Evolutionary conservation across 2,113 vertebrate genomes (phyloP), one percentile per base, ranked within the genome.

Genomic region (Varanus komodoensis): DNA sequence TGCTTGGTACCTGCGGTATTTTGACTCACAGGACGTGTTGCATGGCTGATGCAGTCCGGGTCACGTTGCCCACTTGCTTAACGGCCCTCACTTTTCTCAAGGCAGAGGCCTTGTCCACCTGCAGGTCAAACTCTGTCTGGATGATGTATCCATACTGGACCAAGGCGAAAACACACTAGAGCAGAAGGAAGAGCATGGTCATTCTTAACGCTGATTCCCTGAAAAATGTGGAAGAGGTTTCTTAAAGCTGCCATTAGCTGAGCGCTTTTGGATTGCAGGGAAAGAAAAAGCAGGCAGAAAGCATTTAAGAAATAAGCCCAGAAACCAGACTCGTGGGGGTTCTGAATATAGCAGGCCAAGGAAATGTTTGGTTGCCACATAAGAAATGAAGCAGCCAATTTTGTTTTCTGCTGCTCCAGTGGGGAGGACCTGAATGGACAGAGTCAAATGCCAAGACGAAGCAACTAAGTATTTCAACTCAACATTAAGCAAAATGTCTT

Each of bases 41-140:
- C 57, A 98, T 97, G 77, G 98, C 98, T 4, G 97, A 98, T n/a
- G 98, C 98, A 0, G 98, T 98, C 90, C 87, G 96, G 48, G 97
- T 98, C 68, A 90, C 27, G 0, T 74, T 68, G 4, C 2, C 0
- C 71, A 98, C 92, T 93, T 98, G 98, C 50, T 52, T 11, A 86
- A 98, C 96, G 29, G 88, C 88, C 75, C 94, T 82, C 29, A 98
- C 93, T 90, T 93, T 97, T 84, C 91, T 52, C 11, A 98, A 90
- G 17, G 96, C 88, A 75, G 90, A 89, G 8, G 0, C 78, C 38
- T 83, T 71, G 85, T 95, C 97, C 23, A 97, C 95, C 15, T 0
- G 91, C 82, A 98, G 95, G 82, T 96, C 95, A 64, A 98, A 96
- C 92, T 98, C 97, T 2, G 97, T 97, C 90, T 92, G 93, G 86